Base-by-base conservation (phyloP, 2,113 vertebrate species). In the Petroica traversi region DNA sequence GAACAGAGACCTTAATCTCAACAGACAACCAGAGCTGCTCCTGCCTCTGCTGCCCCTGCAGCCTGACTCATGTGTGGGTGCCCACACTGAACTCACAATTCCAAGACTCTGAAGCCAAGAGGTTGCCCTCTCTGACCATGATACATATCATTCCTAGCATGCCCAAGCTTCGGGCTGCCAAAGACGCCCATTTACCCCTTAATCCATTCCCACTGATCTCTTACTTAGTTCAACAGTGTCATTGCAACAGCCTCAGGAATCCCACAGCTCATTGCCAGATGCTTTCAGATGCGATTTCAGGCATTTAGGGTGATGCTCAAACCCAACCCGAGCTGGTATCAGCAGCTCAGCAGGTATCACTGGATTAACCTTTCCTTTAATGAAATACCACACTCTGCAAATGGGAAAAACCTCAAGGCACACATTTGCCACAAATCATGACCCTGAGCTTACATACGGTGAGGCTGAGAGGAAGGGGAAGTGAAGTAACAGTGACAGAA, bases 401-500 rank as follows among this genome's bases (percentile, higher is more conserved):
- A 77, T 2, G 19, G 49, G 25, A 61, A 34, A 78, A 76, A 29
- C 9, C 48, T 77, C 8, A 11, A 62, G 45, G 26, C 66, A 36
- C 48, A 83, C 34, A 9, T 34, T 9, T 17, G 83, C 13, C 43
- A 24, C 25, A 79, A 55, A 69, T 45, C 48, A 28, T 10, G 28
- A 83, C 7, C 7, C 19, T 75, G 68, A 91, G 5, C 43, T 97
- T 89, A 48, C 2, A 9, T 22, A n/a, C 25, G 29, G 85, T 12
- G 14, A 94, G 45, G 41, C 64, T 89, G 82, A 95, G 67, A 95
- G 68, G 26, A 84, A 81, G 76, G 64, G 10, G 69, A 78, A 83
- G 71, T 84, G 64, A 90, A 85, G 36, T 29, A 71, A 51, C 14
- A 45, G 36, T 5, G 12, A 52, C 5, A 64, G 48, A 48, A 51